Evolutionary conservation across 2,113 vertebrate genomes (phyloP).

Genomic region (Pollachius pollachius): DNA sequence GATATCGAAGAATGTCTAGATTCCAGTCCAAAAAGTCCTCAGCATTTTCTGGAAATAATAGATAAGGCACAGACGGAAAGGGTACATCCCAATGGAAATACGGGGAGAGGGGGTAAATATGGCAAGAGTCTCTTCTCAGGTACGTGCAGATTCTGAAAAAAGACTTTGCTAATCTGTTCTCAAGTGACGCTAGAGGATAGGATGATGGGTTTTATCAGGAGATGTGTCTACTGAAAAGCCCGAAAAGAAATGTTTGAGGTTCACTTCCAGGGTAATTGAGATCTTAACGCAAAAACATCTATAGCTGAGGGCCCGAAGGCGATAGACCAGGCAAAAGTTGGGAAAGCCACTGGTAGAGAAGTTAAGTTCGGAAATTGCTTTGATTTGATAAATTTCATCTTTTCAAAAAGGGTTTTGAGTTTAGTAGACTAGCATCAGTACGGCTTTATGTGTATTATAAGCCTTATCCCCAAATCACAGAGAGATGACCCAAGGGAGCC

Average conservation of each 20-base stretch:
- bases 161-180: background rate
- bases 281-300: background rate
- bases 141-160: background rate
- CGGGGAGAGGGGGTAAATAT: background rate
- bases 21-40: background rate
- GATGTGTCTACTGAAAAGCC: background rate
- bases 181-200: background rate
- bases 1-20: background rate
- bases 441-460: too few species aligned
- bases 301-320: background rate
- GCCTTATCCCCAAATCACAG: too few species aligned
- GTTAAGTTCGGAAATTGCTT: background rate
- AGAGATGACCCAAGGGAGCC: too few species aligned
- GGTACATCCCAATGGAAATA: background rate
- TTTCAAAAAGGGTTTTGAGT: too few species aligned
- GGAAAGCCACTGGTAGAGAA: background rate
- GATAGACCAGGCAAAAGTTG: background rate
- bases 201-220: background rate
- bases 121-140: background rate
- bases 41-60: background rate
- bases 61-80: background rate
- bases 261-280: background rate
- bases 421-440: too few species aligned
- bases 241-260: background rate
- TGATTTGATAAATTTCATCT: background rate